phyloP scores from a whole-genome alignment of 2,797 vertebrate species.

The Taeniopygia guttata region DNA sequence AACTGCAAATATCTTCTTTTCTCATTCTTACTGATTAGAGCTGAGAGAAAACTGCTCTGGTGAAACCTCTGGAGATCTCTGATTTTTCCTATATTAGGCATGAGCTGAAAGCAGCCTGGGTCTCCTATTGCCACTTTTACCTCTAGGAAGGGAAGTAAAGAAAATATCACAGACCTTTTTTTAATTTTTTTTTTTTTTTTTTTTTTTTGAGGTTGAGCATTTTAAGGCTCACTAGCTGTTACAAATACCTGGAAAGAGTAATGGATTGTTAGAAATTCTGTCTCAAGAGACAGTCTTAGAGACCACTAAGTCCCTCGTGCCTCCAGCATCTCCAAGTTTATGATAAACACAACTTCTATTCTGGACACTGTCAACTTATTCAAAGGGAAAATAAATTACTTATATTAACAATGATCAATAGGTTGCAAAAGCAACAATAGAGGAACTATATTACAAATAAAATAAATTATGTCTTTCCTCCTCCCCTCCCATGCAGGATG shows the following conservation, averaged over 20 bases:
- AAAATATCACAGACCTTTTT: background rate
- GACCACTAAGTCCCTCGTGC: background rate
- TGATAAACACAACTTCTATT: background rate
- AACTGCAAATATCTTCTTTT: conserved; percentile 23
- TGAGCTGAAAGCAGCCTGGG: background rate
- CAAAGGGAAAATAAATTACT: background rate
- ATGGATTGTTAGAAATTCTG: background rate
- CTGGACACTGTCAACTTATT: background rate
- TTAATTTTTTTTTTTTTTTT: background rate
- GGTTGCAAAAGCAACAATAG: background rate
- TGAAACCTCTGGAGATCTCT: background rate
- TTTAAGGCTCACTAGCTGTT: background rate
- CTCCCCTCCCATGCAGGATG: background rate
- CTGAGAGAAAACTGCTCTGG: background rate
- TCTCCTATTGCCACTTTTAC: background rate
- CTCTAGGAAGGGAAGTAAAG: background rate
- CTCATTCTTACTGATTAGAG: background rate
- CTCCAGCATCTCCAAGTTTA: background rate
- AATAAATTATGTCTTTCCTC: background rate
- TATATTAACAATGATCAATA: background rate
- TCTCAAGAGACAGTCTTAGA: background rate
- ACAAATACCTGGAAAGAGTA: background rate
- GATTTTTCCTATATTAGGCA: background rate
- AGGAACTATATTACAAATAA: background rate
- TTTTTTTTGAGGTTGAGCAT: background rate